A percentile compares a stretch with the other conserved stretches of the same genome.
These are phyloP conservation scores for Venturia canescens DNA, from an alignment of 1,140 invertebrate species.

Conservation along the genomic window DNA sequence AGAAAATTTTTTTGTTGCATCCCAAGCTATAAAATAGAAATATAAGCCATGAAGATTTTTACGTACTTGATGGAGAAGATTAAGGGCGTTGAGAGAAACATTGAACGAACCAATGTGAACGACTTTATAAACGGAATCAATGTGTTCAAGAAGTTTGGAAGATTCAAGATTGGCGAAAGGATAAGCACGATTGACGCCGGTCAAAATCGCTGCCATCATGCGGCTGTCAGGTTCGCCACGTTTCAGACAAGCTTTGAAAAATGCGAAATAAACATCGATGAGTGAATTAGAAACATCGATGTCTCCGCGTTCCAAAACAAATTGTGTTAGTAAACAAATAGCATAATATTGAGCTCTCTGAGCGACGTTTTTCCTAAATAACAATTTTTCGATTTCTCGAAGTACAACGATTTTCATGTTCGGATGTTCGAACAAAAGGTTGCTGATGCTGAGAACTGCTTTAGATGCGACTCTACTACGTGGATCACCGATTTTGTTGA, in stretches of 20 bases:
- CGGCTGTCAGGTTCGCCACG: conserved; percentile 94
- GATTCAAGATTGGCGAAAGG: conserved; percentile 83
- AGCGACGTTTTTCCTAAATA: conserved; percentile 92
- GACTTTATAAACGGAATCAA: conserved; percentile 92
- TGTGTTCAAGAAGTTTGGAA: conserved; percentile 81
- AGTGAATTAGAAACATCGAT: conserved; percentile 87
- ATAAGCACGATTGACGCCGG: conserved; percentile 92
- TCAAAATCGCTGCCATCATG: conserved; percentile 93
- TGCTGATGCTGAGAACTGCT: conserved; percentile 90
- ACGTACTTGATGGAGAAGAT: conserved; percentile 89
- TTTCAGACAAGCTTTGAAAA: conserved; percentile 95
- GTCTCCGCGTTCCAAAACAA: conserved; percentile 85
- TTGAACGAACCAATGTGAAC: conserved; percentile 91
- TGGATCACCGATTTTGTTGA: conserved; percentile 98
- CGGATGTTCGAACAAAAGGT: conserved; percentile 90
- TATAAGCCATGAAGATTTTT: conserved; percentile 30
- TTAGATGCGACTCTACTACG: conserved; percentile 91
- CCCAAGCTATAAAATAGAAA: too few relatives aligned
- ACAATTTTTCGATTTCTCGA: conserved; percentile 91
- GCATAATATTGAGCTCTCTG: conserved; percentile 94
- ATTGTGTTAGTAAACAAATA: conserved; percentile 93
- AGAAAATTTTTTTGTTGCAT: too few relatives aligned
- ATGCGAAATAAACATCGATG: conserved; percentile 95
- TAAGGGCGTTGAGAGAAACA: conserved; percentile 91
- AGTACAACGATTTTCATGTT: conserved; percentile 95